A percentile compares a stretch with the other conserved stretches of the same genome.
Conservation (phyloP, 2,888 invertebrate species). For the Drosophila cracens region DNA sequence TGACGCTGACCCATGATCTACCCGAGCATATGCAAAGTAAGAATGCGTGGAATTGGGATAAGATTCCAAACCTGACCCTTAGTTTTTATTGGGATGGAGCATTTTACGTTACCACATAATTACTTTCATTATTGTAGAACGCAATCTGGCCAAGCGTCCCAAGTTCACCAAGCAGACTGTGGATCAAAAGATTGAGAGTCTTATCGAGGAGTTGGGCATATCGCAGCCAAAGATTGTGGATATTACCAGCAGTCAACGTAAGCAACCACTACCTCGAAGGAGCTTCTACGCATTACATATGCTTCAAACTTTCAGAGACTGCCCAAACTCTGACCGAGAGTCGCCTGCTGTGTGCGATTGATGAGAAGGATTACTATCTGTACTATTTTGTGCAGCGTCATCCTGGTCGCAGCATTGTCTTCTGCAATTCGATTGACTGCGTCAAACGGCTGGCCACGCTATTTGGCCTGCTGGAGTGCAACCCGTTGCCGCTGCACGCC, state of each 20-base stretch:
- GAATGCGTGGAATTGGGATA: background rate
- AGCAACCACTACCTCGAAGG: conserved; percentile 24
- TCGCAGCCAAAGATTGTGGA: conserved; percentile 97
- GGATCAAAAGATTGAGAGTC: conserved; percentile 90
- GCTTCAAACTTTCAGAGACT: conserved; percentile 87
- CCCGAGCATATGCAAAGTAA: conserved; percentile 89
- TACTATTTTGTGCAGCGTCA: conserved; percentile 95
- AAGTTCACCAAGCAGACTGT: conserved; percentile 89
- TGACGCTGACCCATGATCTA: conserved; percentile 95
- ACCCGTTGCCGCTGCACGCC: conserved; percentile 92
- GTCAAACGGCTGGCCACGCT: conserved; percentile 92
- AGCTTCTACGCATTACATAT: background rate
- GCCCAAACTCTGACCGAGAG: conserved; percentile 94
- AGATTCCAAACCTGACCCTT: background rate
- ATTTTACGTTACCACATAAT: background rate
- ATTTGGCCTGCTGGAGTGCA: conserved; percentile 89
- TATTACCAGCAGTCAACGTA: conserved; percentile 91
- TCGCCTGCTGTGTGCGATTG: conserved; percentile 90
- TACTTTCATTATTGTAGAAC: conserved; percentile 58
- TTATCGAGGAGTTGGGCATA: conserved; percentile 93
- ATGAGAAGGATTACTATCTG: conserved; percentile 95
- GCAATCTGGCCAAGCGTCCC: conserved; percentile 79
- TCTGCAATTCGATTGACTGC: conserved; percentile 97
- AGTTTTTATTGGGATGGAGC: background rate
- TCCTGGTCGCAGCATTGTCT: conserved; percentile 96